Conservation (phyloP, 64 coral and sea anemone species). For the Pachyseris speciosa region DNA sequence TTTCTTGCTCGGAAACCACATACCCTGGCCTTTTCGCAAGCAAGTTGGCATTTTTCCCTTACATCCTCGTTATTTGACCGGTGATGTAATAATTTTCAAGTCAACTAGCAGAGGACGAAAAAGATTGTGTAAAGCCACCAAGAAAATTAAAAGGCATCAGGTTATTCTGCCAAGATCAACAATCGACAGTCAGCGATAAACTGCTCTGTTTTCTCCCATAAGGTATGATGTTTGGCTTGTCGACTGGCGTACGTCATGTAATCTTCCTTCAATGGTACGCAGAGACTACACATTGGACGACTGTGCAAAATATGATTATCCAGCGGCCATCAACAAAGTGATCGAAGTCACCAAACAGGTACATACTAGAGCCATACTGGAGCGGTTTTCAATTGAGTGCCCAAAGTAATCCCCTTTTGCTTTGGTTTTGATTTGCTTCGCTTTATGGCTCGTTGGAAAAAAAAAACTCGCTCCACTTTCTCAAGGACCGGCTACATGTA, state of each 20-base stretch:
- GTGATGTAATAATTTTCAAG: no score
- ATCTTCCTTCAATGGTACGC: background rate
- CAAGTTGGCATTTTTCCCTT: no score
- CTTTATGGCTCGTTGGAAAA: no score
- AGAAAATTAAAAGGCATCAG: background rate
- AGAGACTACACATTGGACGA: constrained; percentile 48
- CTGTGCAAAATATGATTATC: constrained; percentile 27
- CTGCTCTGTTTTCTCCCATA: background rate
- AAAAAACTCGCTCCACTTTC: no score
- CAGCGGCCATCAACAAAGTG: constrained; percentile 63
- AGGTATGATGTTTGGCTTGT: constrained; percentile 73
- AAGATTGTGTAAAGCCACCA: no score
- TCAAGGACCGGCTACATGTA: no score
- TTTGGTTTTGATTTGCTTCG: no score
- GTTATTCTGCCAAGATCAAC: background rate
- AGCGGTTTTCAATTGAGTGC: background rate
- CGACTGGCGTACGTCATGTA: constrained; percentile 53
- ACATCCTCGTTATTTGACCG: no score
- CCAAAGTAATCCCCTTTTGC: no score
- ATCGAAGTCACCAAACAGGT: constrained; percentile 65
- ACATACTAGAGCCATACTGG: background rate
- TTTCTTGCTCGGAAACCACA: background rate
- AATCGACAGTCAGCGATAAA: background rate
- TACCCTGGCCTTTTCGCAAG: background rate
- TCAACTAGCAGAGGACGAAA: no score